Conservation (phyloP, 2,113 vertebrate species). For the Rhinichthys klamathensis region DNA sequence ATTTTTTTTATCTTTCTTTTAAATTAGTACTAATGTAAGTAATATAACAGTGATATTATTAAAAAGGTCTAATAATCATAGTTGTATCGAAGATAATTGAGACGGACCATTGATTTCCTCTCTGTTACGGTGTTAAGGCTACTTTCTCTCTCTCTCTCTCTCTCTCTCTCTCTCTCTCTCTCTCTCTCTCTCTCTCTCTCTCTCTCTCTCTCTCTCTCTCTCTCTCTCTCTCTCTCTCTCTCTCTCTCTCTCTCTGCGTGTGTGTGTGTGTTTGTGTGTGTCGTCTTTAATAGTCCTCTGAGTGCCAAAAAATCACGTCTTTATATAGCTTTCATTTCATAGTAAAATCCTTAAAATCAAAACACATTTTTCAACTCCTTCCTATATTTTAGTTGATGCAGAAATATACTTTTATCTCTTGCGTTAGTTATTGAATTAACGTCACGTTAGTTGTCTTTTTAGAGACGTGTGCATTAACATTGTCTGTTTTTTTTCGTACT, state of each 20-base stretch:
- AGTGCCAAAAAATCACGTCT: background rate
- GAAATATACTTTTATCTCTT: background rate
- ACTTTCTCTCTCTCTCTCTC: background rate
- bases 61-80: background rate
- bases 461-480: background rate
- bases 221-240: too few relatives aligned
- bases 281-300: background rate
- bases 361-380: background rate
- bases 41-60: background rate
- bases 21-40: background rate
- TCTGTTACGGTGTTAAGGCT: conserved; percentile 1
- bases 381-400: background rate
- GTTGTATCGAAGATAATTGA: background rate
- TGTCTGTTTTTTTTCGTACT: background rate
- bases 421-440: background rate
- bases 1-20: background rate
- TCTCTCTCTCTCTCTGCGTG: background rate
- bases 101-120: conserved; percentile 3
- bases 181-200: background rate
- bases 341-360: background rate
- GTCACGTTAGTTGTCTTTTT: background rate
- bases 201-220: background rate
- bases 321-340: background rate
- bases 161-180: background rate
- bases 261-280: background rate